Evolutionary conservation across 2,797 vertebrate genomes (phyloP), one percentile per base, ranked within the genome.

Genomic region (Trachops cirrhosus): DNA sequence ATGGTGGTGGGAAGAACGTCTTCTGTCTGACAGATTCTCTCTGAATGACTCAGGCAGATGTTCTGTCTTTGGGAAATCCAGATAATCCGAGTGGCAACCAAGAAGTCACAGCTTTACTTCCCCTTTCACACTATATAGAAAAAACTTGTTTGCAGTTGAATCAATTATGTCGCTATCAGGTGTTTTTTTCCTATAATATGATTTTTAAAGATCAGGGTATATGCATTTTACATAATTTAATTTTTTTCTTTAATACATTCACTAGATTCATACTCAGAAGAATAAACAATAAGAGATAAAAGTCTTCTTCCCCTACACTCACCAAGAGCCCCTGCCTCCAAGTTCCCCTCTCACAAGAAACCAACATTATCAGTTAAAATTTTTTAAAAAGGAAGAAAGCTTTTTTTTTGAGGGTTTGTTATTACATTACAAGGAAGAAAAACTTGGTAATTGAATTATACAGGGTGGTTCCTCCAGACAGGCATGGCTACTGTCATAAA

Each of bases 11-110:
- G 77, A 96, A 64, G 57, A 92, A 83, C 21, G 41, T 79, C 62
- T 97, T 57, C 78, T 75, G 57, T 90, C 84, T 95, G 82, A 87
- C 54, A 96, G 57, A 77, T 34, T 89, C 52, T 83, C 52, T 85
- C 64, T 44, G 22, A 85, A 68, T 59, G 73, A 96, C 78, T 32
- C 32, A 39, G 86, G 50, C 52, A 97, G 82, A 89, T 3, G 34
- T 18, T 46, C 19, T 54, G 46, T 68, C 75, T 82, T 46, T 74
- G 21, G 34, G 74, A 94, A 93, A 89, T 59, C 87, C 67, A 82
- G 68, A 39, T 34, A 50, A 90, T 37, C 37, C 44, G 68, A 95
- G 54, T 15, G 89, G n/a, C 59, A 73, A 46, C 21, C 39, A 84
- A 75, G 15, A 85, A 91, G 22, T 88, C 32, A 88, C 21, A 34